These are phyloP conservation scores for Anolis sagrei DNA, from an alignment of 2,113 vertebrate species.

Conservation along the genomic window DNA sequence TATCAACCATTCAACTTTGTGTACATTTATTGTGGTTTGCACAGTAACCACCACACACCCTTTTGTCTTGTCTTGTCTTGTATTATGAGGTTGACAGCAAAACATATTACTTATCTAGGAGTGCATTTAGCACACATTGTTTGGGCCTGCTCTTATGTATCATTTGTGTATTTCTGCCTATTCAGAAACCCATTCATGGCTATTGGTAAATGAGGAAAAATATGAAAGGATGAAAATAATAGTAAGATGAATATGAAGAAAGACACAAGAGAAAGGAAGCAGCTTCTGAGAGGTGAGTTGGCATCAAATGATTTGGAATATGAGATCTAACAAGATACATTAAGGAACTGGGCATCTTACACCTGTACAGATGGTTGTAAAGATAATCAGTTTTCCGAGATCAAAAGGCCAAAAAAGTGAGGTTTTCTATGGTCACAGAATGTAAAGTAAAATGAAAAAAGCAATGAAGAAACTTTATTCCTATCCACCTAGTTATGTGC, in stretches of 20 bases:
- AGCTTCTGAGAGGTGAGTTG: slow-evolving; percentile 10
- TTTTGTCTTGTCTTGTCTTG: not conserved
- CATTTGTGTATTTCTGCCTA: not conserved
- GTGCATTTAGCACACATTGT: not conserved
- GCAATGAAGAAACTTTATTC: not conserved
- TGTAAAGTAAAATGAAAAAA: not conserved
- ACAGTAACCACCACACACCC: not conserved
- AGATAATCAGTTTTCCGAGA: not conserved
- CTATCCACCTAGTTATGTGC: not conserved
- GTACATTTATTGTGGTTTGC: not conserved
- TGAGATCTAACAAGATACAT: slow-evolving; percentile 18
- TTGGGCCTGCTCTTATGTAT: too few species aligned
- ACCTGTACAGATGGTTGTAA: slow-evolving; percentile 8
- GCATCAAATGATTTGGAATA: slow-evolving; percentile 34
- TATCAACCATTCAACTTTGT: not conserved
- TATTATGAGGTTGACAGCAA: not conserved
- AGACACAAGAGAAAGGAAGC: not conserved
- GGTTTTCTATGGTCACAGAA: not conserved
- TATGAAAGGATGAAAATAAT: not conserved
- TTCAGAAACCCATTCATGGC: not conserved
- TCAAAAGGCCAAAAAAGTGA: slow-evolving; percentile 1
- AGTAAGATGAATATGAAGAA: not conserved
- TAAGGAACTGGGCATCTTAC: slow-evolving; percentile 11
- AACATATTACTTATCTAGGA: not conserved
- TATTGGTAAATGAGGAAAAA: not conserved